Evolutionary conservation across 2,888 invertebrate species (phyloP).

Genomic region (Agriopis leucophaearia): DNA sequence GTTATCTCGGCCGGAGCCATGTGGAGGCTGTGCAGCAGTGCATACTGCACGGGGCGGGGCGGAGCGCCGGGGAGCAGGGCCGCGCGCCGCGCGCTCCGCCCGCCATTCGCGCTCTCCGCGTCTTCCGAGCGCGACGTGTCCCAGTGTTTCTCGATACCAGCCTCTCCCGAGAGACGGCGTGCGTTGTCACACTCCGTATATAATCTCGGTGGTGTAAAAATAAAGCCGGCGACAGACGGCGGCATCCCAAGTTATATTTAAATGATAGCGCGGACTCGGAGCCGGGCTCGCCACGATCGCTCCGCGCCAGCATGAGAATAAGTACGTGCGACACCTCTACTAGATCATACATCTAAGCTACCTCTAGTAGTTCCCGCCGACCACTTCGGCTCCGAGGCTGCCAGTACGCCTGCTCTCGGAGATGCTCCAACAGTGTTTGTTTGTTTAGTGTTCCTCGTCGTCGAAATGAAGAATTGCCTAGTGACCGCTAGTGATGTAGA

Average conservation of each 20-base stretch:
- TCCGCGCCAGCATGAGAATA: slow-evolving; percentile 78
- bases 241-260: slow-evolving; percentile 83
- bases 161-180: slow-evolving; percentile 69
- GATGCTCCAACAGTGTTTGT: slow-evolving; percentile 46
- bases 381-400: slow-evolving; percentile 48
- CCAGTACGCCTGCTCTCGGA: slow-evolving; percentile 27
- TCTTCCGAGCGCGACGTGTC: slow-evolving; percentile 59
- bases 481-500: slow-evolving; percentile 34
- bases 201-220: slow-evolving; percentile 80
- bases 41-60: slow-evolving; percentile 69
- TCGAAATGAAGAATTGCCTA: slow-evolving; percentile 35
- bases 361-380: slow-evolving; percentile 52
- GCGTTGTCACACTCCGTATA: slow-evolving; percentile 71
- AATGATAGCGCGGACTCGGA: slow-evolving; percentile 80
- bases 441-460: slow-evolving; percentile 46
- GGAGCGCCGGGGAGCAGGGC: slow-evolving; percentile 52
- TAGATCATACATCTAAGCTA: slow-evolving; percentile 62
- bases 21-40: slow-evolving; percentile 74
- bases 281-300: slow-evolving; percentile 75
- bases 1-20: slow-evolving; percentile 73
- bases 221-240: slow-evolving; percentile 84
- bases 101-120: slow-evolving; percentile 70
- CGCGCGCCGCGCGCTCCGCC: slow-evolving; percentile 56
- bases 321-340: slow-evolving; percentile 78
- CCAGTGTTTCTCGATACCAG: slow-evolving; percentile 46